These are phyloP conservation scores for Apodemia hepburni DNA, from an alignment of 2,888 invertebrate genomes.

Conservation along the genomic window DNA sequence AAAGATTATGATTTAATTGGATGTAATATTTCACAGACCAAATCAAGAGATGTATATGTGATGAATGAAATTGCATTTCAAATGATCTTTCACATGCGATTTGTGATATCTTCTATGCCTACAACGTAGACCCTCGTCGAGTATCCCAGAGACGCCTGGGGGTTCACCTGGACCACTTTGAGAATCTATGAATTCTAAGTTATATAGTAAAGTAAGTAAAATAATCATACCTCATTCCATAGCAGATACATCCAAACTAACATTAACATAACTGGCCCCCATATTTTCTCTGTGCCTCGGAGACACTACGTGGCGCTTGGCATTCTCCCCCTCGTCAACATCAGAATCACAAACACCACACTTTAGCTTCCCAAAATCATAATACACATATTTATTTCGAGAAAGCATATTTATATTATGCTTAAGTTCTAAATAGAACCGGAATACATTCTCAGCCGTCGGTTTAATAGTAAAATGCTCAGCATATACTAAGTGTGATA, in stretches of 20 bases:
- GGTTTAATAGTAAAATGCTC: slow-evolving; percentile 58
- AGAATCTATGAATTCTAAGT: no score
- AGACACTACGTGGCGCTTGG: slow-evolving; percentile 66
- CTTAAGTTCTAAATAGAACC: slow-evolving; percentile 68
- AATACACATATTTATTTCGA: slow-evolving; percentile 65
- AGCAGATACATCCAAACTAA: slow-evolving; percentile 51
- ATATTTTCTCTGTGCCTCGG: slow-evolving; percentile 63
- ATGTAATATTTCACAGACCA: no score
- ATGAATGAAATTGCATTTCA: no score
- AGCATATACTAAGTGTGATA: slow-evolving; percentile 62
- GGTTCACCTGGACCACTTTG: no score
- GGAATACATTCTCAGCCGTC: slow-evolving; percentile 57
- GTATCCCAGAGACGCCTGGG: no score
- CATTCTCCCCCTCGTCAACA: slow-evolving; percentile 60
- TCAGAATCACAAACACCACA: slow-evolving; percentile 67
- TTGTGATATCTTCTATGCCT: no score
- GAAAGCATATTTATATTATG: slow-evolving; percentile 67
- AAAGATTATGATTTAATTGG: background rate
- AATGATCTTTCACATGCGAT: no score
- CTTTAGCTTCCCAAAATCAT: slow-evolving; percentile 59
- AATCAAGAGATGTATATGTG: no score
- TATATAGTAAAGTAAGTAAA: no score
- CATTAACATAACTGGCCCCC: slow-evolving; percentile 68
- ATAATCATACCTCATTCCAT: slow-evolving; percentile 54
- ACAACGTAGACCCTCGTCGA: no score